phyloP scores from a whole-genome alignment of 1,140 invertebrate genomes.

The Oppia nitens region DNA sequence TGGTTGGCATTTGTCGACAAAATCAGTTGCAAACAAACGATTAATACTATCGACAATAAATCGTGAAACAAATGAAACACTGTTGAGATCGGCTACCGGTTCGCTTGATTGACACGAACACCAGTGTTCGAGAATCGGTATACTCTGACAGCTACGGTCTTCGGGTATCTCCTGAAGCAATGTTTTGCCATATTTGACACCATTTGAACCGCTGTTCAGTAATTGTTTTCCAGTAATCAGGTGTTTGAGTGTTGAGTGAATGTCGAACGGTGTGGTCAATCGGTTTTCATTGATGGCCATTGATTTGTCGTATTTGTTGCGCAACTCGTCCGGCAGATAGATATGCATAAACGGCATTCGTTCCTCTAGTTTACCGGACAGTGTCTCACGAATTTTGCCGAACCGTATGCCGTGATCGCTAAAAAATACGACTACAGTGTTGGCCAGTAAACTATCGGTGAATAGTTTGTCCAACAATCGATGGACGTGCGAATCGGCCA shows the following conservation, averaged over 20 bases:
- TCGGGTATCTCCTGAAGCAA: background rate
- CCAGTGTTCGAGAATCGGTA: conserved; percentile 14
- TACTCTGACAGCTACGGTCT: background rate
- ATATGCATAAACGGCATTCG: conserved; percentile 66
- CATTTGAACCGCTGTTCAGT: too few relatives aligned
- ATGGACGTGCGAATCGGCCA: conserved; percentile 26
- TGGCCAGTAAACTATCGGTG: conserved; percentile 25
- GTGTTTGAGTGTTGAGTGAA: conserved; percentile 29
- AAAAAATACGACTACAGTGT: conserved; percentile 53
- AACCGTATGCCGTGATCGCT: conserved; percentile 87
- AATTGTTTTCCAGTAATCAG: too few relatives aligned
- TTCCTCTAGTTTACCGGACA: conserved; percentile 70
- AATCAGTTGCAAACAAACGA: conserved; percentile 1
- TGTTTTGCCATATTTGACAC: background rate
- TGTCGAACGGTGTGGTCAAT: conserved; percentile 34
- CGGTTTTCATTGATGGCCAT: conserved; percentile 36
- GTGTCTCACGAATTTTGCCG: conserved; percentile 59
- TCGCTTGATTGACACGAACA: conserved; percentile 25
- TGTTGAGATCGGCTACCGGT: conserved; percentile 6
- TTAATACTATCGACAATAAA: conserved; percentile 18
- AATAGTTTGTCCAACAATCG: conserved; percentile 25
- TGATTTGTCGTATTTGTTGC: conserved; percentile 4
- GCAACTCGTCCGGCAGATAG: conserved; percentile 40
- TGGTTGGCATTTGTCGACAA: background rate
- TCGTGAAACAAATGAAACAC: conserved; percentile 5